phyloP scores from a whole-genome alignment of 2,797 vertebrate genomes.

The Odontamblyopus lacepedii region DNA sequence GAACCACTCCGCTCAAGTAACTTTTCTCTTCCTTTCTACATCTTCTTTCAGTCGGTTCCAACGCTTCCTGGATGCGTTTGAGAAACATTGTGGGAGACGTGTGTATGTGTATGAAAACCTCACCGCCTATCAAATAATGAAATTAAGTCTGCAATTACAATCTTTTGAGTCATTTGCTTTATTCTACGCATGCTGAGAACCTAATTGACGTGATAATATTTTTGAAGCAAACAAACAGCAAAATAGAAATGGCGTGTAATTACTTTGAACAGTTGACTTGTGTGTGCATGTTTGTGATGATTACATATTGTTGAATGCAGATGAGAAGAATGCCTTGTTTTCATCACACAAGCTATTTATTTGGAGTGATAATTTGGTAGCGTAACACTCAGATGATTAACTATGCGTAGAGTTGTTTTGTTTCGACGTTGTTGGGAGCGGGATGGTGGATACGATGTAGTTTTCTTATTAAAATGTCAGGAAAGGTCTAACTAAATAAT shows the following conservation, averaged over 20 bases:
- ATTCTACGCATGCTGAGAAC: conserved; percentile 38
- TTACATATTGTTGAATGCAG: conserved; percentile 10
- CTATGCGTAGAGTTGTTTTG: background rate
- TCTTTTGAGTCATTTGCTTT: conserved; percentile 26
- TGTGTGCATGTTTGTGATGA: conserved; percentile 16
- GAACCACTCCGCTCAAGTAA: conserved; percentile 13
- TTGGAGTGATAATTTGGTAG: conserved; percentile 13
- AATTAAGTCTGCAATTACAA: conserved; percentile 49
- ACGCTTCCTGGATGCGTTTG: conserved; percentile 10
- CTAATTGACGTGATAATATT: conserved; percentile 52
- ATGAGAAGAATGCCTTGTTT: conserved; percentile 10
- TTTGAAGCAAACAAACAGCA: conserved; percentile 51
- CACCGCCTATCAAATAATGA: conserved; percentile 39
- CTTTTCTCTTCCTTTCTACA: background rate
- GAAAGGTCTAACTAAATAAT: background rate
- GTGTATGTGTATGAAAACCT: conserved; percentile 5
- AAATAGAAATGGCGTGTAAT: conserved; percentile 52
- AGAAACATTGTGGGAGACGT: conserved; percentile 12
- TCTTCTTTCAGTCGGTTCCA: background rate
- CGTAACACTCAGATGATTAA: background rate
- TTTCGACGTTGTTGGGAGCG: background rate
- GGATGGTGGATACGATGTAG: background rate
- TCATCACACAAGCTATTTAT: conserved; percentile 12
- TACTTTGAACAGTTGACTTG: conserved; percentile 47
- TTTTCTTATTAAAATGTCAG: background rate